phyloP scores from a whole-genome alignment of 2,797 vertebrate species.

The Anas bahamensis region DNA sequence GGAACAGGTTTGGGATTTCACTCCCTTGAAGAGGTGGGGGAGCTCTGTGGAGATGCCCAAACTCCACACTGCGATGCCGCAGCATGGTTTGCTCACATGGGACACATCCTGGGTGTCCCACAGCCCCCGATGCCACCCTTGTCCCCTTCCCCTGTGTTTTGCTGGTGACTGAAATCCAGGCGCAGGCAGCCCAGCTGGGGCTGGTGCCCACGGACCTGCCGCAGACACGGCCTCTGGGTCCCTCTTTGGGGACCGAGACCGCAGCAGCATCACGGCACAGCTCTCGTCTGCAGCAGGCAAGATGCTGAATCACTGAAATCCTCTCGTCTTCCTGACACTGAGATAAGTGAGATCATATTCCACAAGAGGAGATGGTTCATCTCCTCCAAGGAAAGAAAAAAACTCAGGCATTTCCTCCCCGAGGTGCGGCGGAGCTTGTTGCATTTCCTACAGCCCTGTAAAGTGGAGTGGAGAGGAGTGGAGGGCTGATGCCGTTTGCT shows the following conservation, averaged over 20 bases:
- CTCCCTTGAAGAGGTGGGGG: neutral
- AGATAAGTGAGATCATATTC: neutral
- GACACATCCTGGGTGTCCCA: neutral
- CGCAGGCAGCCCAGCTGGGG: neutral
- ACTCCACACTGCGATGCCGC: neutral
- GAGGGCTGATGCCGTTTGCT: neutral
- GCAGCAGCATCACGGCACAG: neutral
- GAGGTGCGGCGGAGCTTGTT: neutral
- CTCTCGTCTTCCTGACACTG: neutral
- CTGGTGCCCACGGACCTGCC: accelerated
- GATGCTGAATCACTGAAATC: neutral
- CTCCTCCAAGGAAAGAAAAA: neutral
- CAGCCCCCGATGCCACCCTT: neutral
- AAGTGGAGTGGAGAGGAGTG: neutral
- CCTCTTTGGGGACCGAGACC: neutral
- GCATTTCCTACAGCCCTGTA: neutral
- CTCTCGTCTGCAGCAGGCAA: neutral
- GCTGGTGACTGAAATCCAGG: neutral
- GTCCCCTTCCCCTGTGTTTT: neutral
- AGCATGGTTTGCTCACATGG: neutral
- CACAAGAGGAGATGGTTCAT: neutral
- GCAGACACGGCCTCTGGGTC: neutral
- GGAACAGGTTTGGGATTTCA: neutral
- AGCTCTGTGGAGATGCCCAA: neutral
- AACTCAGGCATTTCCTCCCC: neutral